Evolutionary conservation across 1,140 invertebrate genomes (phyloP), one percentile per base, ranked within the genome.

Genomic region (Drosophila nasuta): DNA sequence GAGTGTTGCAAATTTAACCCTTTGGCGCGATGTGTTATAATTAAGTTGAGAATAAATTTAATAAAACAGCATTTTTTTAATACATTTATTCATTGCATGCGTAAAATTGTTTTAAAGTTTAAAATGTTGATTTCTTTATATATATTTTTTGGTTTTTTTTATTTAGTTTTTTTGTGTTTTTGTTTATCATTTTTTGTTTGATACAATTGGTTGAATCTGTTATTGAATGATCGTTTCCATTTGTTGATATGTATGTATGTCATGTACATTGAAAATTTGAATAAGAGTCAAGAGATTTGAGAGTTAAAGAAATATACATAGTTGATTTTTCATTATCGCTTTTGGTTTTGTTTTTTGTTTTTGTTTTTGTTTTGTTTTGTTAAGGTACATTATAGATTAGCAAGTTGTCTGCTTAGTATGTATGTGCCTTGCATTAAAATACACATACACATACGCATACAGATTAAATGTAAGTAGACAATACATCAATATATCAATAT

Each of bases 41-140:
- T 38, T 38, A 38, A 38, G 35, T 10, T 33, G 30, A 33, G 30
- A 33, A 6, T 33, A 54, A 54, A 54, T 7, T 35, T 3, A 13
- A n/a, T 28, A 62, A 38, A 51, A 33, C 10, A 5, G 11, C 17
- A 65, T 25, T 51, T 49, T 69, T 86, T 87, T 76, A 67, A 71
- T 86, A 89, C 85, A 89, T 89, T 89, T 89, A 89, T 89, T 89
- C 82, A 83, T 89, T 89, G 85, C 85, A 89, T 89, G 85, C 85
- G 79, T 87, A 85, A 89, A 89, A 89, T 89, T 81, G 71, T 88
- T 82, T 63, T 75, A 79, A 89, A 89, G 85, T 87, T 81, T 89
- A 89, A 89, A 89, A 89, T 89, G 85, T 89, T 78, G 75, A 87
- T 87, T 86, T 76, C 54, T 54, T 51, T 79, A 75, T 25, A 25